Base-by-base conservation (phyloP, 2,888 invertebrate species). In the Acanthacorydalis orientalis region DNA sequence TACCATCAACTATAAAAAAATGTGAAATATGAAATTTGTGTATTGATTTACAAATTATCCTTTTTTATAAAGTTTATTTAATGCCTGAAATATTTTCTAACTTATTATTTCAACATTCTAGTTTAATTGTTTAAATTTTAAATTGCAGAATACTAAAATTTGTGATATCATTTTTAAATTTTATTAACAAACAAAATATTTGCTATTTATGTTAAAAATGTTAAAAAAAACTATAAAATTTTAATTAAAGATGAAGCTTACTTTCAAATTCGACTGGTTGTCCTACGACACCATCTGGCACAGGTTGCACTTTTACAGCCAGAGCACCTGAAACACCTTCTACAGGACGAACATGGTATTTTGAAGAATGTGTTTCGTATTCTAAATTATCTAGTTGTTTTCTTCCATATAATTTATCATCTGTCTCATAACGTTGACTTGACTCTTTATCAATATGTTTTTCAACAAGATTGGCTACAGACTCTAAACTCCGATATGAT, bases 261-360 rank as follows among this genome's bases (percentile, higher is more conserved):
- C 92, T 95, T 72, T 92, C 90, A 69, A 98, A 97, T 68, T 93
- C 89, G 46, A 95, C 91, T 47, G 92, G 88, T 63, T 85, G 80
- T 54, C 93, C 91, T 47, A 96, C 77, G 44, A 83, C 73, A 53
- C 92, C 92, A 68, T 86, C 83, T 2, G 88, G 84, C 56, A 90
- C 83, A 50, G 79, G 80, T 58, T 85, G 87, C 47, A 97, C 88
- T 63, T 78, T 76, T 60, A 96, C 89, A 56, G 85, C 80, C 61
- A 76, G 74, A 50, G 91, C 86, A 67, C 95, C 90, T 2, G 39
- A 31, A n/a, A 46, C 39, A 9, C 15, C 46, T 31, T 31, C 23
- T 11, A 16, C 33, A 15, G 37, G 12, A 23, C 23, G 23, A 23
- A 23, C 23, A 23, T 23, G 23, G 6, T 23, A 23, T 37, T 37